Evolutionary conservation across 1,140 invertebrate genomes (phyloP), one percentile per base, ranked within the genome.

Genomic region (Drosophila subobscura): DNA sequence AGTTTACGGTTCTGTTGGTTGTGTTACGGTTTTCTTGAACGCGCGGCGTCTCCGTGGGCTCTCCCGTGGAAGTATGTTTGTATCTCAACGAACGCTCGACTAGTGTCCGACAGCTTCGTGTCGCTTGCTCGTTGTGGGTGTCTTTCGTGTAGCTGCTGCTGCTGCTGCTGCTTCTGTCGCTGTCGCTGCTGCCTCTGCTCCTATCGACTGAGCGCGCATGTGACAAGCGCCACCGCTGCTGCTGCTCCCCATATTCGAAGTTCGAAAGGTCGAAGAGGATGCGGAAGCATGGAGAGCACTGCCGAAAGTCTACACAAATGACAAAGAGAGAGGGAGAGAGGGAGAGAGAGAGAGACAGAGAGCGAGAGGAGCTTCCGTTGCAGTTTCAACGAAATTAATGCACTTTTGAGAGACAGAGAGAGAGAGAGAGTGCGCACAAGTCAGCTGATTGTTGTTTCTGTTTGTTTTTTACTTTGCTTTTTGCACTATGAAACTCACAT

Each of bases 61-160:
- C 33, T 37, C 33, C 33, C 33, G 33, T 37, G 33, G 10, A 37
- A 37, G 33, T 37, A 37, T 37, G 66, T 74, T 74, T 74, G 71
- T 74, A 74, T 64, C 71, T 74, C 60, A 74, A 74, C 70, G 67
- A 71, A 71, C 67, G 66, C 67, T 71, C 67, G 67, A 71, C 71
- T 51, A 74, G 71, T 70, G 66, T 68, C 49, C 56, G 51, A 70
- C 60, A 55, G 68, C 42, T 46, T 56, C 54, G 33, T 37, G 33
- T 37, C 33, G 33, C 33, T 37, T 10, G 33, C 33, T 37, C 33
- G 33, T 37, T 37, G 33, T 37, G 33, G 33, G 33, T 37, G 33
- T 37, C 33, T 10, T 12, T 37, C 29, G 8, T 52, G 29, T n/a
- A 37, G 55, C 55, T 56, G 40, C 23, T 45, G 41, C 40, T 53